These are phyloP conservation scores for Lepus americanus DNA, from an alignment of 2,113 vertebrate species.

Conservation along the genomic window DNA sequence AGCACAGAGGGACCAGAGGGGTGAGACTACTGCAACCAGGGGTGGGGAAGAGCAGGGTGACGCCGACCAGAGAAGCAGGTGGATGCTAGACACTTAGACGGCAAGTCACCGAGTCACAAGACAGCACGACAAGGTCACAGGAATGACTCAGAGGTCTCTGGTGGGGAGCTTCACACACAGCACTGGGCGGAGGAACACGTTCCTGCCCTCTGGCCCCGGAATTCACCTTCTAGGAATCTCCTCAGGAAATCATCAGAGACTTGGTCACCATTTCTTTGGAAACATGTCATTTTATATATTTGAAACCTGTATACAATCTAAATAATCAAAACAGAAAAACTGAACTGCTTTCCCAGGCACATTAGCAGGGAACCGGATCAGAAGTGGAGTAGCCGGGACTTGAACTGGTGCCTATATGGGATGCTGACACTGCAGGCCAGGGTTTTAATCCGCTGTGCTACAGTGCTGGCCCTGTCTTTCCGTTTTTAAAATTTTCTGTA, in stretches of 20 bases:
- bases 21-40: neutral
- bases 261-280: neutral
- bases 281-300: constrained; percentile 16
- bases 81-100: neutral
- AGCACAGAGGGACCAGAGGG: neutral
- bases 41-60: neutral
- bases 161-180: neutral
- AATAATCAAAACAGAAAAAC: neutral
- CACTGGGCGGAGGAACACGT: neutral
- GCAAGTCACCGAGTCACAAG: constrained; percentile 6
- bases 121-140: neutral
- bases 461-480: neutral
- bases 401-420: too few relatives aligned
- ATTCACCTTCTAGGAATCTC: neutral
- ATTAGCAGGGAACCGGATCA: too few relatives aligned
- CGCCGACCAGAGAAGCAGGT: neutral
- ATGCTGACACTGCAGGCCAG: too few relatives aligned
- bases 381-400: too few relatives aligned
- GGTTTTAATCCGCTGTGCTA: too few relatives aligned
- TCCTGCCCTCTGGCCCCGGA: neutral
- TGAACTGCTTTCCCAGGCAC: too few relatives aligned
- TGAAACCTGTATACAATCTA: constrained; percentile 26
- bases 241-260: constrained; percentile 23
- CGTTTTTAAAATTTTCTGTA: constrained; percentile 9
- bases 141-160: constrained; percentile 34